phyloP scores from a whole-genome alignment of 2,113 vertebrate species.

The Microtus oregoni region DNA sequence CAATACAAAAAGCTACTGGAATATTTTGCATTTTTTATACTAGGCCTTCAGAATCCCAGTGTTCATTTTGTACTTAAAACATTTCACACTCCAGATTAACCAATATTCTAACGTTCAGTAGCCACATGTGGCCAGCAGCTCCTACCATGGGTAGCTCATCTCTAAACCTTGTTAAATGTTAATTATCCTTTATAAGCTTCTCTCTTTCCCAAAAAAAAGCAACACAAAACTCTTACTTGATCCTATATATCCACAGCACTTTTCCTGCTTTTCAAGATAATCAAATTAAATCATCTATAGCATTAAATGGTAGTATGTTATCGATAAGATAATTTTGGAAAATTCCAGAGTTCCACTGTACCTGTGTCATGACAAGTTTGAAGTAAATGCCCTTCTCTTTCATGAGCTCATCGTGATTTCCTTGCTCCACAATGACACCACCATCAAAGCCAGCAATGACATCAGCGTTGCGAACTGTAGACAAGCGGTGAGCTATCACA shows the following conservation, averaged over 20 bases:
- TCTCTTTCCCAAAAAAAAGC: neutral
- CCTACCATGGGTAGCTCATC: neutral
- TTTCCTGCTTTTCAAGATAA: constrained; percentile 21
- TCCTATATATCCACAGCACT: neutral
- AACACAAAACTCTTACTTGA: neutral
- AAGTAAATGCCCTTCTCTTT: too few relatives aligned
- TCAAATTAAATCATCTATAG: constrained; percentile 29
- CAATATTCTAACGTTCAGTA: neutral
- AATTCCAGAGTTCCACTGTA: constrained; percentile 41
- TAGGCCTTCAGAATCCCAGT: neutral
- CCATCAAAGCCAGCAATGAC: too few relatives aligned
- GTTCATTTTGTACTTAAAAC: neutral
- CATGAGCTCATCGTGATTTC: too few relatives aligned
- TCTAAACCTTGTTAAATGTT: neutral
- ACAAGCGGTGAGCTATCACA: too few relatives aligned
- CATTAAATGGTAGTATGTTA: neutral
- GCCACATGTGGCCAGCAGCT: neutral
- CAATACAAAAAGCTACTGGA: neutral
- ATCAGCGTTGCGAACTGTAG: too few relatives aligned
- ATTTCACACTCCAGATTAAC: constrained; percentile 3
- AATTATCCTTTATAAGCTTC: neutral
- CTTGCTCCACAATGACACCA: too few relatives aligned
- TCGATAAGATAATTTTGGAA: neutral
- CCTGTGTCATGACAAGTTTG: constrained; percentile 92
- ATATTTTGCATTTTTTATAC: neutral